These are phyloP conservation scores for Stratiolaelaps scimitus DNA, from an alignment of 1,140 invertebrate genomes.

Conservation along the genomic window DNA sequence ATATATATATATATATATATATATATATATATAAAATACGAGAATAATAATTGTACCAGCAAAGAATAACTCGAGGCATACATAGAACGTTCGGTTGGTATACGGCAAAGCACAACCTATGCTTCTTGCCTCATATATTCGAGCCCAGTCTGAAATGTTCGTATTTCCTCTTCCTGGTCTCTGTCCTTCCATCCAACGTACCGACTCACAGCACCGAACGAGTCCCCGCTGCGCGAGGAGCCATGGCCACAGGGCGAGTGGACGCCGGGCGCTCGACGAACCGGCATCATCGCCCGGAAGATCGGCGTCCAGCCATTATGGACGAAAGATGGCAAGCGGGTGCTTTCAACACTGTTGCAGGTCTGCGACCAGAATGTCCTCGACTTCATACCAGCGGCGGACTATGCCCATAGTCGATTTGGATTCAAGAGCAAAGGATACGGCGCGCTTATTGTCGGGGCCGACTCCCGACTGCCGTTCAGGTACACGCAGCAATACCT, in stretches of 20 bases:
- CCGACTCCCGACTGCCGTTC: conserved; percentile 33
- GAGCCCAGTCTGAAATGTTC: too few species aligned
- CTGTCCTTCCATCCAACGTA: too few species aligned
- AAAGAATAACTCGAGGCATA: too few species aligned
- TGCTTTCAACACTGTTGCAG: conserved; percentile 69
- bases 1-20: too few species aligned
- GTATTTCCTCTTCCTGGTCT: too few species aligned
- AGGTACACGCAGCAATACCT: conserved; percentile 77
- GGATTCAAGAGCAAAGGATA: neutral
- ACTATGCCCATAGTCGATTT: conserved; percentile 42
- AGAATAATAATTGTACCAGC: too few species aligned
- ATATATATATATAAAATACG: too few species aligned
- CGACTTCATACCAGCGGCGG: conserved; percentile 71
- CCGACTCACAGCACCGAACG: conserved; percentile 40
- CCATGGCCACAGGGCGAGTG: conserved; percentile 49
- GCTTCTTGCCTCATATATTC: too few species aligned
- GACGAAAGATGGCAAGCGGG: conserved; percentile 66
- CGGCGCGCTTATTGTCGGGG: conserved; percentile 29
- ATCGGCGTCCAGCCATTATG: conserved; percentile 86
- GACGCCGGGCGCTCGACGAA: conserved; percentile 51
- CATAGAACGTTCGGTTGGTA: too few species aligned
- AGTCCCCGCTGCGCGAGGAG: conserved; percentile 49
- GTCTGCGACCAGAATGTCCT: conserved; percentile 91
- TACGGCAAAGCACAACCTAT: too few species aligned
- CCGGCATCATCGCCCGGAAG: conserved; percentile 79